phyloP scores from a whole-genome alignment of 2,888 invertebrate genomes.

The Gymnosoma rotundatum region DNA sequence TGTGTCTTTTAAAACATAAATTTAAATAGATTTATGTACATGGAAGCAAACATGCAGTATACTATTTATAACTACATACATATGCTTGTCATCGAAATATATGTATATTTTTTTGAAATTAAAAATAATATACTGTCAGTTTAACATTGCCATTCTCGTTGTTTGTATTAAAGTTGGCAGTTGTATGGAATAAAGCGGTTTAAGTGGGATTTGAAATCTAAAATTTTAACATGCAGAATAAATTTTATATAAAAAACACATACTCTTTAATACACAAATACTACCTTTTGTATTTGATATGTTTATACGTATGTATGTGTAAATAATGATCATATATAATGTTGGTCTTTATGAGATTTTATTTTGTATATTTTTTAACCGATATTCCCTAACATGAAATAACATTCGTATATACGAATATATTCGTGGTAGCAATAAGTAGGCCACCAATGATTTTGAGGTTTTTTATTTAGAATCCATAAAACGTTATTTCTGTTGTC shows the following conservation, averaged over 20 bases:
- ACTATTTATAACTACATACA: no score
- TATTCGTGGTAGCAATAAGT: slow-evolving; percentile 40
- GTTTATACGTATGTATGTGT: neutral
- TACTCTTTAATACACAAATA: no score
- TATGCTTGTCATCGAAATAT: neutral
- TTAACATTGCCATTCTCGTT: neutral
- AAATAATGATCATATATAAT: neutral
- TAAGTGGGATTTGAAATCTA: slow-evolving; percentile 20
- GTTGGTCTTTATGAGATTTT: slow-evolving; percentile 37
- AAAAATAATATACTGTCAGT: slow-evolving; percentile 6
- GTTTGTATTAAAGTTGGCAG: slow-evolving; percentile 6
- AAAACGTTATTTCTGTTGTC: slow-evolving; percentile 51
- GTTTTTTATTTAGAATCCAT: slow-evolving; percentile 62
- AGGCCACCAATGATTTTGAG: slow-evolving; percentile 57
- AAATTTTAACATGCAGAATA: no score
- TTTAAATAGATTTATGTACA: slow-evolving; percentile 26
- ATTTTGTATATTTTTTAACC: slow-evolving; percentile 41
- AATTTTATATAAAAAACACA: no score
- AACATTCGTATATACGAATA: neutral
- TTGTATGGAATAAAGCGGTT: slow-evolving; percentile 43
- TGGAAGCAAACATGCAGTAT: neutral
- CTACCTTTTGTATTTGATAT: no score
- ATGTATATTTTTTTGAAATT: slow-evolving; percentile 9
- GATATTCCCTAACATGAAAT: slow-evolving; percentile 47
- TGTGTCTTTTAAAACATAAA: slow-evolving; percentile 9